Evolutionary conservation across 1,140 invertebrate genomes (phyloP).

Genomic region (Zophobas morio): DNA sequence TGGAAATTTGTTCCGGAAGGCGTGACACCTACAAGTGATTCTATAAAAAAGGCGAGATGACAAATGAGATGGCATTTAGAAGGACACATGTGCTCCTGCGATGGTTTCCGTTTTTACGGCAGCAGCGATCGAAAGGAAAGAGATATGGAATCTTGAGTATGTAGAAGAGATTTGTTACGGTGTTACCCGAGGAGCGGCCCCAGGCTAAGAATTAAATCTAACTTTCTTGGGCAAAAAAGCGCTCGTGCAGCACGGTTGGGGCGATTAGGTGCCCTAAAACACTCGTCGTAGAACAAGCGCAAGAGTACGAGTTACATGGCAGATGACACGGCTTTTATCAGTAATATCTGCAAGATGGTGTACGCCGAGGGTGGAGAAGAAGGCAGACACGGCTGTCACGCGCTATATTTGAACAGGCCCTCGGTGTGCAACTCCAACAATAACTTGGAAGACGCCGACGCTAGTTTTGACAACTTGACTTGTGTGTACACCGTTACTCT

Average conservation of each 20-base stretch:
- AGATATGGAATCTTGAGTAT: conserved; percentile 28
- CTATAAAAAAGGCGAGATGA: conserved; percentile 10
- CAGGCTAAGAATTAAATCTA: conserved; percentile 4
- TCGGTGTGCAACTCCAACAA: conserved; percentile 42
- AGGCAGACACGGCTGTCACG: conserved; percentile 36
- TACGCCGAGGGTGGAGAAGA: conserved; percentile 25
- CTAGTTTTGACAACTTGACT: conserved; percentile 52
- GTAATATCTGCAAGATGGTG: conserved; percentile 50
- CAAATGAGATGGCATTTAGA: conserved; percentile 14
- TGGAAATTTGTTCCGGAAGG: conserved; percentile 16
- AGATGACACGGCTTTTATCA: conserved; percentile 51
- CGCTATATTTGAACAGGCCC: conserved; percentile 44
- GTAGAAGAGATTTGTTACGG: conserved; percentile 12
- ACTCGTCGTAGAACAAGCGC: conserved; percentile 17
- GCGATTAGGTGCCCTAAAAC: conserved; percentile 32
- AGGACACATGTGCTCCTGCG: conserved; percentile 4
- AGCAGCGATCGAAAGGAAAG: conserved; percentile 8
- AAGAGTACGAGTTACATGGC: conserved; percentile 43
- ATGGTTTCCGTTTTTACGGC: conserved; percentile 6
- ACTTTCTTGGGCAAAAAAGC: conserved; percentile 15
- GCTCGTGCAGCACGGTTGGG: not conserved
- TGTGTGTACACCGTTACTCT: conserved; percentile 44
- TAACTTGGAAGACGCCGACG: conserved; percentile 41
- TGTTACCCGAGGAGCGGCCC: not conserved
- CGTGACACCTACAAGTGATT: conserved; percentile 13